Base-by-base conservation (phyloP, 2,888 invertebrate genomes). In the Digitonthophagus gazella region DNA sequence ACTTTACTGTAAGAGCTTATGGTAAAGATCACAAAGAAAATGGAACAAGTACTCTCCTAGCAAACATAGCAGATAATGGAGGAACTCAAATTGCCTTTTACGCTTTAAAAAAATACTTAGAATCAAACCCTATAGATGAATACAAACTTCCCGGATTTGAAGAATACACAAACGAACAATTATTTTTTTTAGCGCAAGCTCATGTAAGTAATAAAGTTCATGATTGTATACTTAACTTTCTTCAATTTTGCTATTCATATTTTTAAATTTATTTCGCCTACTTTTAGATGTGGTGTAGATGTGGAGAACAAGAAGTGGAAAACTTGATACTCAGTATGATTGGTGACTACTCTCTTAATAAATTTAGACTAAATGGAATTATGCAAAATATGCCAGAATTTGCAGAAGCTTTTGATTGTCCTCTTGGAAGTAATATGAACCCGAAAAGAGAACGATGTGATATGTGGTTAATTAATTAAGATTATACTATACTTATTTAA, bases 51-150 rank as follows among this genome's bases (percentile, higher is more conserved):
- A 93, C 93, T 0, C 81, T 93, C 69, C 91, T 90, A 0, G 93
- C 93, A 82, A 93, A 93, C 75, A 90, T 93, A 72, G 93, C 93
- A 0, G 93, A 93, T 77, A 93, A 93, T 76, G 93, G 93, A 0
- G 93, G 93, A 0, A 83, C 93, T 64, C 86, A 90, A 61, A 91
- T 92, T 78, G 91, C 93, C 0, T n/a, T n/a, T n/a, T n/a, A n/a
- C n/a, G n/a, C n/a, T n/a, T n/a, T n/a, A n/a, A n/a, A n/a, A n/a
- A n/a, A n/a, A n/a, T 86, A 88, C 20, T 82, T 85, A 56, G 93
- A 92, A 0, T 88, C 92, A 74, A 84, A 85, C 69, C 84, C 85
- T 66, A 90, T 88, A 77, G 82, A 86, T 58, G 78, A 81, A 58
- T 93, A 93, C 76, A 81, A 83, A 0, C 83, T 94, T 67, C 92